Evolutionary conservation across 2,888 invertebrate species (phyloP).

Genomic region (Conomelus anceps): DNA sequence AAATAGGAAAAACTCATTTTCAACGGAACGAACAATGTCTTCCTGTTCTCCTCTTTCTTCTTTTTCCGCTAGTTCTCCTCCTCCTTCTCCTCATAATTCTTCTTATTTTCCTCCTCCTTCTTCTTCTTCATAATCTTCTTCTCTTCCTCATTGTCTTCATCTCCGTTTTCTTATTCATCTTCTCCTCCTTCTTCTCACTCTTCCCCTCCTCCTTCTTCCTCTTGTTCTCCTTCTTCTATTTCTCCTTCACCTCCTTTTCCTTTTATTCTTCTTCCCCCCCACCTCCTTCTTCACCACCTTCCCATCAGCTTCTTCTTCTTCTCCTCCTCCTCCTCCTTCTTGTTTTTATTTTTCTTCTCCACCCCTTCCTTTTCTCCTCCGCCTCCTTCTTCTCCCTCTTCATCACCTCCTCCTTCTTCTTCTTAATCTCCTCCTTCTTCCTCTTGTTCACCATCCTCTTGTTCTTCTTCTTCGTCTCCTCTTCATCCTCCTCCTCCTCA

Average conservation of each 20-base stretch:
- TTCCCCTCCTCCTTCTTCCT: no score
- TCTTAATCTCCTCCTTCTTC: neutral
- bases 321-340: neutral
- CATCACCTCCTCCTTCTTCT: neutral
- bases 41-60: no score
- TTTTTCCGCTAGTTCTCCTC: no score
- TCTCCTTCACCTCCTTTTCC: no score
- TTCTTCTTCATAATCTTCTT: neutral
- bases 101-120: neutral
- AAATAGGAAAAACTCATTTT: neutral
- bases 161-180: neutral
- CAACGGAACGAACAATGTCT: no score
- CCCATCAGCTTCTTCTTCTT: neutral
- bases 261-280: no score
- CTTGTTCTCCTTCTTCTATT: no score
- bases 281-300: no score
- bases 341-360: neutral
- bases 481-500: neutral
- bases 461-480: neutral
- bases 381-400: neutral
- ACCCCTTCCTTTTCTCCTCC: neutral
- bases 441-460: no score
- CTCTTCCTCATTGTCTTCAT: neutral
- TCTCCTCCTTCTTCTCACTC: neutral
- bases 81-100: neutral